Conservation (phyloP, 2,888 invertebrate species). For the Callosobruchus maculatus region DNA sequence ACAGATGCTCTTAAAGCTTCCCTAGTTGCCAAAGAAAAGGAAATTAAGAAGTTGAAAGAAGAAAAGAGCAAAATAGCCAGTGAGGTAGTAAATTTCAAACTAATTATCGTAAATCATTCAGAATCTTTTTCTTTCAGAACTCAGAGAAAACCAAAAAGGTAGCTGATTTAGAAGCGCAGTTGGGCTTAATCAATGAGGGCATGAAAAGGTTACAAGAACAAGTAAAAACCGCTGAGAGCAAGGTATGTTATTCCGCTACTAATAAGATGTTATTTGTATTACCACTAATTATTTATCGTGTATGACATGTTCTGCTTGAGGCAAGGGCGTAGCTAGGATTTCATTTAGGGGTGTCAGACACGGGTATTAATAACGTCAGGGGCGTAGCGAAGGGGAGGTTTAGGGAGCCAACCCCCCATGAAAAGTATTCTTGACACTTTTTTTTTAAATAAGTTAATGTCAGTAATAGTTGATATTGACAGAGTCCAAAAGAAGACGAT, state of each 20-base stretch:
- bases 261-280: slow-evolving; percentile 3
- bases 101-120: slow-evolving; percentile 1
- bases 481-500: too few species aligned
- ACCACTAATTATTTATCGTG: not conserved
- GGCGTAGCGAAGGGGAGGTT: too few species aligned
- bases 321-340: too few species aligned
- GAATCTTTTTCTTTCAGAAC: slow-evolving; percentile 48
- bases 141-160: slow-evolving; percentile 62
- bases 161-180: slow-evolving; percentile 62
- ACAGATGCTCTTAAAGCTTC: slow-evolving; percentile 64
- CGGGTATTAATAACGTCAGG: too few species aligned
- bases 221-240: slow-evolving; percentile 58
- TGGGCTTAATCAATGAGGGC: slow-evolving; percentile 61
- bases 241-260: slow-evolving; percentile 46
- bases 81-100: slow-evolving; percentile 49
- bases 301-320: too few species aligned
- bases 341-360: too few species aligned
- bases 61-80: slow-evolving; percentile 56
- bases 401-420: too few species aligned
- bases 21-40: slow-evolving; percentile 62
- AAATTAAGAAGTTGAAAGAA: slow-evolving; percentile 60
- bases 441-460: too few species aligned
- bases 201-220: slow-evolving; percentile 61
- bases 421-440: too few species aligned
- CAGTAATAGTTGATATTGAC: too few species aligned